Conservation (phyloP, 2,797 vertebrate species). For the Cuniculus paca region DNA sequence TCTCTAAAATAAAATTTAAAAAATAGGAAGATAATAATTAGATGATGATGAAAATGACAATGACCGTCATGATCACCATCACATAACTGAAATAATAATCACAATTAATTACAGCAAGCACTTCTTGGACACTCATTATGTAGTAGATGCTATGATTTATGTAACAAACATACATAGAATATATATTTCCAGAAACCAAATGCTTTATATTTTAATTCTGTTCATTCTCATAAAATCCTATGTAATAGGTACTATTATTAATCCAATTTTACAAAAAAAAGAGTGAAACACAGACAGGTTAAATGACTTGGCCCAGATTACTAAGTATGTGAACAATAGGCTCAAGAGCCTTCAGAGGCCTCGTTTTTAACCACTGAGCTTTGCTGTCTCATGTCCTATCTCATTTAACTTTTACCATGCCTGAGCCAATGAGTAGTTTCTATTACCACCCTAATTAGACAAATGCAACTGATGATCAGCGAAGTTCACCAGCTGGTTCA, state of each 20-base stretch:
- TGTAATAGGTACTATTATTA: not conserved
- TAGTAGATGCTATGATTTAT: not conserved
- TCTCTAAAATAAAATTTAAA: not conserved
- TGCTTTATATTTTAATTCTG: not conserved
- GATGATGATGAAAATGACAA: not conserved
- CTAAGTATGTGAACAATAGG: not conserved
- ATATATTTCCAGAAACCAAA: not conserved
- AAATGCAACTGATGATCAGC: not conserved
- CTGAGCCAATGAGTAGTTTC: not conserved
- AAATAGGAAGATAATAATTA: not conserved
- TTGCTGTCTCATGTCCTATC: not conserved
- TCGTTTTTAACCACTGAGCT: not conserved
- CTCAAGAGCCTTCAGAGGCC: not conserved
- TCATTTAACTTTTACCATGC: not conserved
- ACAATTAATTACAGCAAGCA: not conserved
- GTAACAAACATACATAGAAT: not conserved
- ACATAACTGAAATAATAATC: not conserved
- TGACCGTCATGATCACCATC: not conserved
- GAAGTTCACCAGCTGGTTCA: not conserved
- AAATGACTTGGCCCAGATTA: not conserved
- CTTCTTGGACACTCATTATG: not conserved
- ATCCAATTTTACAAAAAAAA: not conserved
- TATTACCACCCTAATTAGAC: not conserved
- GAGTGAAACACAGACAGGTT: not conserved
- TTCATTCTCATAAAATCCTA: not conserved